These are phyloP conservation scores for Xenops minutus DNA, from an alignment of 2,797 vertebrate genomes.

Conservation along the genomic window DNA sequence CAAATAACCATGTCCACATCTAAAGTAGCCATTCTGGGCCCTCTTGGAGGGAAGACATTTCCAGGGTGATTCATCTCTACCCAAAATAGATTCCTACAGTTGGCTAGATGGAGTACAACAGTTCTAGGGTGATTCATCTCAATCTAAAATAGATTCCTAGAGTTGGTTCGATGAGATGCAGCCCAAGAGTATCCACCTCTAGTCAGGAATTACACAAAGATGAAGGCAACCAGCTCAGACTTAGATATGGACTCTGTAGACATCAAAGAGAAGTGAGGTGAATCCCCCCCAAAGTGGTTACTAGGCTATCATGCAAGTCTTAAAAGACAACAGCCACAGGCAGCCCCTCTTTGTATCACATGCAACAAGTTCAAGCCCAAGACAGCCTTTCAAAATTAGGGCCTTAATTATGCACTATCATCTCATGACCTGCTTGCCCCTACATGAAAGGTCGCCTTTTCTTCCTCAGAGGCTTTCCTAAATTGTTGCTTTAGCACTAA, in stretches of 20 bases:
- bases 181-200: background rate
- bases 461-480: background rate
- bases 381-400: background rate
- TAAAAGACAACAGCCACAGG: background rate
- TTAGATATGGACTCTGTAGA: background rate
- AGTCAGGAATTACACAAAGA: background rate
- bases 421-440: background rate
- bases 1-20: background rate
- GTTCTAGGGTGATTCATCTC: constrained; percentile 51
- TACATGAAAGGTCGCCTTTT: background rate
- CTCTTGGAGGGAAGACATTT: background rate
- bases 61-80: constrained; percentile 32
- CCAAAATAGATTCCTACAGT: constrained; percentile 36
- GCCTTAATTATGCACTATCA: background rate
- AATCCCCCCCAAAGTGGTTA: background rate
- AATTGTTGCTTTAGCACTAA: background rate
- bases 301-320: background rate
- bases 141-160: constrained; percentile 49
- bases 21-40: background rate
- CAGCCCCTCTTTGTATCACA: background rate
- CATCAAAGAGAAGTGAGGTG: background rate
- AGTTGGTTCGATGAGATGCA: background rate
- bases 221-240: background rate
- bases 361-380: background rate
- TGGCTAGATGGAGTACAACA: constrained; percentile 36